A percentile compares a stretch with the other conserved stretches of the same genome.
phyloP scores from a whole-genome alignment of 2,888 invertebrate genomes.

The Caenorhabditis angaria region DNA sequence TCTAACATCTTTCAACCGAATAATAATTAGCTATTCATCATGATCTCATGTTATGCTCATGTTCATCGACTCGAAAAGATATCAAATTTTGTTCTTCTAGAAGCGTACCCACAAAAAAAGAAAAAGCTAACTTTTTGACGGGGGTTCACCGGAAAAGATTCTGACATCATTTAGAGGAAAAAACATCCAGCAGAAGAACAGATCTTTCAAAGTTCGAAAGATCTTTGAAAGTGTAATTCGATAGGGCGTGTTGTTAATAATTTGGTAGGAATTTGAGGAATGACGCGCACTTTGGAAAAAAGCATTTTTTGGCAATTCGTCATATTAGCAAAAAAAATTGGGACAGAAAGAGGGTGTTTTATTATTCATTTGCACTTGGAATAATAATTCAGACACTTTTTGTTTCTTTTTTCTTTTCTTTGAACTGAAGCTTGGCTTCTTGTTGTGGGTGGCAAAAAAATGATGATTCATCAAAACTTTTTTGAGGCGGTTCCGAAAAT shows the following conservation, averaged over 20 bases:
- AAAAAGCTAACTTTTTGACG: not conserved
- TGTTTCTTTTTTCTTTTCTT: not conserved
- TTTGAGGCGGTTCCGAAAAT: not conserved
- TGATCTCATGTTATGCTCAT: not conserved
- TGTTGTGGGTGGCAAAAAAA: not conserved
- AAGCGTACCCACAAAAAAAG: no score
- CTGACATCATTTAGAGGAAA: not conserved
- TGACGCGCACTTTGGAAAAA: no score
- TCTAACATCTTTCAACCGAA: constrained; percentile 2
- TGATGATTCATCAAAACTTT: not conserved
- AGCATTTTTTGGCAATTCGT: not conserved
- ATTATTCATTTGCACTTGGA: not conserved
- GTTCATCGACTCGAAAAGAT: not conserved
- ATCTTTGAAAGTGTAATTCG: constrained; percentile 1
- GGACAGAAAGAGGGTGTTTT: no score
- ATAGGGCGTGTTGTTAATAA: not conserved
- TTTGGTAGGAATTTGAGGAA: not conserved
- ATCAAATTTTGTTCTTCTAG: not conserved
- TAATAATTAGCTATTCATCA: constrained; percentile 4
- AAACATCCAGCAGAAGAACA: no score
- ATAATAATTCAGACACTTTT: not conserved
- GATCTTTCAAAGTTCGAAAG: no score
- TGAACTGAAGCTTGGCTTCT: not conserved
- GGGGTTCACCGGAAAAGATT: not conserved
- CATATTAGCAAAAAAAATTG: not conserved